Evolutionary conservation across 2,113 vertebrate genomes (phyloP).

Genomic region (Platanista minor): DNA sequence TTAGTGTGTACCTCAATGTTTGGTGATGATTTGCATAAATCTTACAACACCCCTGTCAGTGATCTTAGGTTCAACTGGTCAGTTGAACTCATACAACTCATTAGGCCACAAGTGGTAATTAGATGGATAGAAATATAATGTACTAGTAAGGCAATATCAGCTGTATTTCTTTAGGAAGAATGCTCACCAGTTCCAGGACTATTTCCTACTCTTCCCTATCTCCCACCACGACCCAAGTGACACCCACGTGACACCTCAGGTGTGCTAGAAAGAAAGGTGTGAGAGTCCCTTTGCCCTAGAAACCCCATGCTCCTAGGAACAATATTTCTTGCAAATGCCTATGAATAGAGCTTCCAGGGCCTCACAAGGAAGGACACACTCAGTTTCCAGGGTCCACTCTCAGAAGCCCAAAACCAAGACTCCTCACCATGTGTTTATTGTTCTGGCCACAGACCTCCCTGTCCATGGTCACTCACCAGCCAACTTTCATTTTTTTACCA

Average conservation of each 20-base stretch:
- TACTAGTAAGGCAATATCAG: not conserved
- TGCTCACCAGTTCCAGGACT: not conserved
- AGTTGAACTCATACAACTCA: not conserved
- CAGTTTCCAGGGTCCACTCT: not conserved
- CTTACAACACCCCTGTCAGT: not conserved
- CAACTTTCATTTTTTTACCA: not conserved
- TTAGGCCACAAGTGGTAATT: not conserved
- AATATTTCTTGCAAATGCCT: not conserved
- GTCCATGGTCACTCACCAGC: not conserved
- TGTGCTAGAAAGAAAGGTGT: not conserved
- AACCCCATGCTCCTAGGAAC: not conserved
- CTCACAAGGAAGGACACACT: not conserved
- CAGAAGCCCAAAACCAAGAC: not conserved
- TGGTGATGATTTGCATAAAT: constrained; percentile 24
- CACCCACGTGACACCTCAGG: not conserved
- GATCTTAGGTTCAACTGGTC: not conserved
- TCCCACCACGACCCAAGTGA: not conserved
- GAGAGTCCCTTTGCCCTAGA: not conserved
- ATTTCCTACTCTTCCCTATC: not conserved
- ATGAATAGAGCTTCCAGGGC: not conserved
- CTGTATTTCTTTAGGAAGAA: not conserved
- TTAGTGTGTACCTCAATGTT: not conserved
- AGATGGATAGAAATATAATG: not conserved
- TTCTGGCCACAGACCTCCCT: not conserved
- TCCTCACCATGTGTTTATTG: not conserved